Evolutionary conservation across 2,888 invertebrate species (phyloP), one percentile per base, ranked within the genome.

Genomic region (Rhopalosiphum nymphaeae): DNA sequence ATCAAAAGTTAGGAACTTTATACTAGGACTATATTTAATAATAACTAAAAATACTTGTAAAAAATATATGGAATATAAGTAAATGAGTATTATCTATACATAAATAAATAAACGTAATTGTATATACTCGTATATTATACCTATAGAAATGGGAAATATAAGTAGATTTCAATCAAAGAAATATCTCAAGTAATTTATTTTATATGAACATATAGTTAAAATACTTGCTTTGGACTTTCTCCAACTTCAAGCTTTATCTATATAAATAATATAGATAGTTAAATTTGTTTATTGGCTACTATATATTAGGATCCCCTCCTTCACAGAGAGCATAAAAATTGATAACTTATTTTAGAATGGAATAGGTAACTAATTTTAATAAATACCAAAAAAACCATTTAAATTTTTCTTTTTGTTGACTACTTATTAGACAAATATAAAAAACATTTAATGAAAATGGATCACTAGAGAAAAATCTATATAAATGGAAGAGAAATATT

Each of bases 201-300:
- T 92, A 88, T 88, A 88, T 29, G 29, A 78, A 53, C 67, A 61
- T 36, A 87, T 36, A 88, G 67, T 92, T 88, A 92, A 92, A 92
- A 92, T n/a, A 53, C 78, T 92, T 56, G 78, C 67, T 78, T 89
- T 92, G 92, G 78, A 92, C 29, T 13, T 53, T 42, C 3, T 78
- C 92, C 92, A 92, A 88, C 49, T 42, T 89, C 89, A 44, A 53
- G 88, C 78, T 78, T n/a, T 44, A 92, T 89, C 44, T 88, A 88
- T 88, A 92, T 78, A 92, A 78, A 89, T 78, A 89, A 53, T 44
- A 89, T n/a, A 44, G 53, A 92, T 78, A 56, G 78, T 92, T 89
- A 92, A 89, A 92, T 89, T 92, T 78, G 78, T 78, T 89, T 78
- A 78, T 88, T 88, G 88, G 78, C 88, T 67, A 88, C 88, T 88